These are phyloP conservation scores for Nannoperca obscura DNA, from an alignment of 2,797 vertebrate genomes.

Conservation along the genomic window DNA sequence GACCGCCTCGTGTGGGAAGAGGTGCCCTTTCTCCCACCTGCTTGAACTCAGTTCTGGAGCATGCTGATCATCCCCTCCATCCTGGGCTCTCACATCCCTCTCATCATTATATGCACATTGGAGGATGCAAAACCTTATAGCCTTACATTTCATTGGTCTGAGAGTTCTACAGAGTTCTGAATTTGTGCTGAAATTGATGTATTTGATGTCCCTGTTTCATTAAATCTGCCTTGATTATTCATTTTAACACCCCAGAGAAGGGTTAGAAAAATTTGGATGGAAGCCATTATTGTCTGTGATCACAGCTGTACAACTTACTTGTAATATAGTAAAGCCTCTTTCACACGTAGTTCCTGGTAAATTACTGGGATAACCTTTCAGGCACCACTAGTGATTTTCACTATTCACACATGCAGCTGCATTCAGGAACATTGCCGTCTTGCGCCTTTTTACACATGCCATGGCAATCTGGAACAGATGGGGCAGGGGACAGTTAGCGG, in stretches of 20 bases:
- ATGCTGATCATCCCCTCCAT: constrained; percentile 32
- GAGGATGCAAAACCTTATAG: neutral
- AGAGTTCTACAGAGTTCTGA: no score
- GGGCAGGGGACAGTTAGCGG: no score
- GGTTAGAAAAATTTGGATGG: no score
- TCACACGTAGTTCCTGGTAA: no score
- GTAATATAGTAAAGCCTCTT: neutral
- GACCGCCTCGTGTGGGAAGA: constrained; percentile 58
- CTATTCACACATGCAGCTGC: no score
- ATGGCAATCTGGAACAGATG: no score
- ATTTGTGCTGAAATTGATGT: neutral
- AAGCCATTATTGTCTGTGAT: no score
- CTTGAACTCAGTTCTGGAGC: constrained; percentile 46
- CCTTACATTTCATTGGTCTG: no score
- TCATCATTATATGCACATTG: constrained; percentile 16
- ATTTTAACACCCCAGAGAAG: neutral
- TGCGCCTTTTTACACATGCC: no score
- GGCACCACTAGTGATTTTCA: no score
- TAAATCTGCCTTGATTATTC: neutral
- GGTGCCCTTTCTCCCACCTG: constrained; percentile 50
- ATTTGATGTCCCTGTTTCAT: neutral
- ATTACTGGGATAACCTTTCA: no score
- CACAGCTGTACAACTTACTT: neutral
- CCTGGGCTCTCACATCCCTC: neutral
- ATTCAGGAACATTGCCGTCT: no score